Percentiles rank a stretch among this genome's conserved stretches.
Conservation (phyloP, 1,140 invertebrate genomes). For the Zaprionus ornatus region DNA sequence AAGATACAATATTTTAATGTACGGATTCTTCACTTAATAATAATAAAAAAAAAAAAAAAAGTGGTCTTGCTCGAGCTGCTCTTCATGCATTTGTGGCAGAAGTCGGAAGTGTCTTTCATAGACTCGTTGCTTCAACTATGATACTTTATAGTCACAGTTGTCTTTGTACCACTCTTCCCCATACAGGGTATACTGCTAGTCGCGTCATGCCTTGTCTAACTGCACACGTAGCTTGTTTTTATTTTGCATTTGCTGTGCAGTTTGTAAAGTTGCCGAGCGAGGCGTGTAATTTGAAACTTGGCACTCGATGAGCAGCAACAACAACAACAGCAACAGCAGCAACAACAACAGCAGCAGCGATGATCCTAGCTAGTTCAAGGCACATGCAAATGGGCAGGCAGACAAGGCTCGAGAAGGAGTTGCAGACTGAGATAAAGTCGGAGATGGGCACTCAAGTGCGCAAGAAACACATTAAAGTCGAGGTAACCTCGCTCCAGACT, state of each 20-base stretch:
- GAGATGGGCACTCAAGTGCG: conserved; percentile 23
- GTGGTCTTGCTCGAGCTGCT: too few relatives aligned
- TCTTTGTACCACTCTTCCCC: neutral
- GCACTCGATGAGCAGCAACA: conserved; percentile 49
- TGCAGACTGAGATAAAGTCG: neutral
- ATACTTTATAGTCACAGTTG: neutral
- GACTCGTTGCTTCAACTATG: too few relatives aligned
- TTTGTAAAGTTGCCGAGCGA: conserved; percentile 26
- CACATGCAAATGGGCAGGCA: neutral
- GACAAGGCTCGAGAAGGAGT: neutral
- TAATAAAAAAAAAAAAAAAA: too few relatives aligned
- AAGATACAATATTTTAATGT: too few relatives aligned
- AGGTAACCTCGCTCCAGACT: conserved; percentile 23
- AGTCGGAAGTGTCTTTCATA: too few relatives aligned
- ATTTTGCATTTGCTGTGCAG: conserved; percentile 16
- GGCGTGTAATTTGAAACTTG: conserved; percentile 77
- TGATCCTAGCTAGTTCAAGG: neutral
- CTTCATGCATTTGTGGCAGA: too few relatives aligned
- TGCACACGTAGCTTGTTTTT: neutral
- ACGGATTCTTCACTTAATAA: too few relatives aligned
- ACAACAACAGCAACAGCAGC: neutral
- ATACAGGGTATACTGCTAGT: neutral
- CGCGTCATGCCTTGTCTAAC: neutral
- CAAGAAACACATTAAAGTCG: conserved; percentile 32
- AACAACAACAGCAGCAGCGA: conserved; percentile 6